phyloP scores from a whole-genome alignment of 1,140 invertebrate species.

The Hetaerina americana region DNA sequence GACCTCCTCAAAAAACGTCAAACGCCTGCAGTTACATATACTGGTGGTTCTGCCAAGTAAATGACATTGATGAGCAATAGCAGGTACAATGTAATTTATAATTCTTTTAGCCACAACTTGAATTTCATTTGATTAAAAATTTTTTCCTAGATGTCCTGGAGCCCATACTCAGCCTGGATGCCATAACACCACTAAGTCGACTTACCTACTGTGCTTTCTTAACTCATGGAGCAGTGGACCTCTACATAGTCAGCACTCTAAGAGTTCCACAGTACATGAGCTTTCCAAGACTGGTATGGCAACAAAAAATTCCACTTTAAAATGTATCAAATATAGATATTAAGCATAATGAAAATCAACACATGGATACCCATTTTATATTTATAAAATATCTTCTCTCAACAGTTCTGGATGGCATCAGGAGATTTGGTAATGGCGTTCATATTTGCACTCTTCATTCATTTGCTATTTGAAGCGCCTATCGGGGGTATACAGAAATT shows the following conservation, averaged over 20 bases:
- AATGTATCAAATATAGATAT: neutral
- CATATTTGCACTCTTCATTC: constrained; percentile 6
- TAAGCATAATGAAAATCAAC: neutral
- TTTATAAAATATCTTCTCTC: neutral
- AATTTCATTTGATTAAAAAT: neutral
- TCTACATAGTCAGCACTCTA: constrained; percentile 6
- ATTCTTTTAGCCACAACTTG: too few relatives aligned
- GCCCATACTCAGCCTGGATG: constrained; percentile 5
- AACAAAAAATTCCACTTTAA: neutral
- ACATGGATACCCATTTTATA: neutral
- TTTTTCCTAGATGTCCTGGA: constrained; percentile 4
- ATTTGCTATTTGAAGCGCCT: constrained; percentile 10
- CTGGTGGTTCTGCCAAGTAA: too few relatives aligned
- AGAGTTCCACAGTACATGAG: constrained; percentile 6
- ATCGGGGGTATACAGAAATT: constrained; percentile 2
- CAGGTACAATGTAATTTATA: too few relatives aligned
- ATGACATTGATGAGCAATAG: too few relatives aligned
- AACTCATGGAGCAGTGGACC: constrained; percentile 10
- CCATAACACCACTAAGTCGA: constrained; percentile 8
- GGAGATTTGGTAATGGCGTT: constrained; percentile 9
- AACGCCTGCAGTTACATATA: too few relatives aligned
- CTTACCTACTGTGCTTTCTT: constrained; percentile 11
- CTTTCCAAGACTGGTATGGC: constrained; percentile 6
- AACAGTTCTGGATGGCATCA: constrained; percentile 13
- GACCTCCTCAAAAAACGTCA: too few relatives aligned